Evolutionary conservation across 1,140 invertebrate species (phyloP).

Genomic region (Panulirus ornatus): DNA sequence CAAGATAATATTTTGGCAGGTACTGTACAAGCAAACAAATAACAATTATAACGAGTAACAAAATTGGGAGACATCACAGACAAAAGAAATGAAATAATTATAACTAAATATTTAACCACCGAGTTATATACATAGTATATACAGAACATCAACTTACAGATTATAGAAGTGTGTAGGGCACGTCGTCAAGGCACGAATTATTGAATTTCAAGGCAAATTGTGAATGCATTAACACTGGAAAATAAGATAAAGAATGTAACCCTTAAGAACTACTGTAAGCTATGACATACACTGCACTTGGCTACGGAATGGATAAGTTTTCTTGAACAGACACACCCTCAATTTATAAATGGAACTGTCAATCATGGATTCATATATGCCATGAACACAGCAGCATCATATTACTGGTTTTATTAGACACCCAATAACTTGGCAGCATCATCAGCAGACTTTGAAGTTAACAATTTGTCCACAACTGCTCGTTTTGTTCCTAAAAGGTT

Average conservation of each 20-base stretch:
- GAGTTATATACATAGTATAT: slow-evolving; percentile 63
- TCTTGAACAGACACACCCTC: slow-evolving; percentile 49
- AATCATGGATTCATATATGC: neutral
- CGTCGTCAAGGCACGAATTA: slow-evolving; percentile 73
- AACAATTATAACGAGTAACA: slow-evolving; percentile 59
- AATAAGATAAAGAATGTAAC: slow-evolving; percentile 49
- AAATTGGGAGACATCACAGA: slow-evolving; percentile 68
- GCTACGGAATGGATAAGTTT: slow-evolving; percentile 54
- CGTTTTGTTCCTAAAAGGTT: slow-evolving; percentile 92
- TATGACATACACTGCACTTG: slow-evolving; percentile 64
- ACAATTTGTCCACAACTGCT: slow-evolving; percentile 91
- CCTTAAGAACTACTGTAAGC: slow-evolving; percentile 55
- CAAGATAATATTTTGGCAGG: slow-evolving; percentile 70
- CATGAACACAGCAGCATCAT: neutral
- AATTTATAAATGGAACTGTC: slow-evolving; percentile 1
- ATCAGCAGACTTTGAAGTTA: slow-evolving; percentile 85
- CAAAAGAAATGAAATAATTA: slow-evolving; percentile 51
- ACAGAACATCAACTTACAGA: slow-evolving; percentile 64
- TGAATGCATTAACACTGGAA: slow-evolving; percentile 70
- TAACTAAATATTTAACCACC: slow-evolving; percentile 54
- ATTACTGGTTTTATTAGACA: slow-evolving; percentile 9
- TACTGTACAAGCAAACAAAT: slow-evolving; percentile 66
- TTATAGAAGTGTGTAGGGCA: slow-evolving; percentile 61
- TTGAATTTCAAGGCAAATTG: slow-evolving; percentile 73
- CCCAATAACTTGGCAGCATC: slow-evolving; percentile 92